Base-by-base conservation (phyloP, 1,140 invertebrate genomes). In the Micrasema minimum region DNA sequence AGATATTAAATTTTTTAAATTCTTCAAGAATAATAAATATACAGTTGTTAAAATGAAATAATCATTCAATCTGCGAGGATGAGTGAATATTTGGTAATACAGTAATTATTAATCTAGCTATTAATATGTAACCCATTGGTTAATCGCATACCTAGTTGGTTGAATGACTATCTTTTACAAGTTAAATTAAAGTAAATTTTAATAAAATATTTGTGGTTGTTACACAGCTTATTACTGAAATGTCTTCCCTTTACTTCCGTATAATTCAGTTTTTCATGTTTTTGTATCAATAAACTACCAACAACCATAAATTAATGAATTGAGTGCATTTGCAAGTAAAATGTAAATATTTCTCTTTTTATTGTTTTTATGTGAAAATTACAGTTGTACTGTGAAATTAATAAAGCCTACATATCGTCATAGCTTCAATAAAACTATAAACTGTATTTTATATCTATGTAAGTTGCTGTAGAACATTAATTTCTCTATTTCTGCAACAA, bases 241-340 rank as follows among this genome's bases (percentile, higher is more conserved):
- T 69, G 66, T 69, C 66, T 69, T 69, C 66, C 66, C 22, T 16
- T 46, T n/a, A 37, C 55, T 59, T 69, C 55, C 48, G 43, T 22
- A 14, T 46, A 31, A 5, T 20, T 37, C 26, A 31, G 7, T 31
- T 31, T 55, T 55, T 12, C n/a, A 9, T 12, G 7, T 31, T 31
- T 31, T 31, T 2, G 26, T 31, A 31, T 31, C 7, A 31, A 31
- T 31, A 31, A 31, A 31, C 26, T 31, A 31, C 26, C 26, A 31
- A 31, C 26, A 31, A 31, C 2, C 7, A 31, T 31, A 2, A 31
- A 31, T 31, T 7, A 31, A 31, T 31, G 2, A 31, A 31, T 31
- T 31, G 26, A 4, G 7, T 31, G 7, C 26, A 31, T 31, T 4
- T 7, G 7, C 2, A 7, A 7, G 7, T 31, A 31, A 31, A 31